Base-by-base conservation (phyloP, 2,797 vertebrate genomes). In the Rhinogobio ventralis region DNA sequence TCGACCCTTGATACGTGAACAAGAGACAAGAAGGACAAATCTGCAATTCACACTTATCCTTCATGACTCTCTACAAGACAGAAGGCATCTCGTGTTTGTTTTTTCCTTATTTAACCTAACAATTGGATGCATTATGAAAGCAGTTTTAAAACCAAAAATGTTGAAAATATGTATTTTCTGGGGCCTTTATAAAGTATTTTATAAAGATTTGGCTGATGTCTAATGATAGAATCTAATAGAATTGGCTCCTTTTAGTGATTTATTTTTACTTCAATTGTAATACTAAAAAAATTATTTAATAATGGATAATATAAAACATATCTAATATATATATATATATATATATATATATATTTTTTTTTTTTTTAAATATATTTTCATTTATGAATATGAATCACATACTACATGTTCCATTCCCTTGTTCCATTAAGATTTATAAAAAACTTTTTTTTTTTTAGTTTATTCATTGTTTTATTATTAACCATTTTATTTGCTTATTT, bases 11-110 rank as follows among this genome's bases (percentile, higher is more conserved):
- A 77, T 60, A 60, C 15, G 2, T 30, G 28, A 79, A 66, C 25
- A 66, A 49, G 17, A 66, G 62, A 62, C 51, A 7, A 10, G 33
- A 77, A 77, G 74, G 74, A n/a, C 36, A 77, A 28, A 75, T 75
- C 11, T 55, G 73, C 51, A 39, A 55, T 75, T 75, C 51, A 0
- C 73, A 75, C 15, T 60, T 42, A 42, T 60, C 15, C 53, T 25
- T 60, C 36, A 60, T 17, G n/a, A 76, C 33, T 60, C 51, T 76
- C 23, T n/a, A 39, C 33, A 42, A 60, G 74, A 77, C 33, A 57
- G 19, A 42, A 77, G 19, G 4, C 74, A 77, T 39, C 53, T 42
- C 19, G 7, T 57, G 53, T 23, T 23, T 57, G 23, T 36, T 11
- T 75, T n/a, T 20, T 36, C 5, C 51, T 17, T 39, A n/a, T 76